Evolutionary conservation across 2,113 vertebrate species (phyloP).

Genomic region (Serinus canaria): DNA sequence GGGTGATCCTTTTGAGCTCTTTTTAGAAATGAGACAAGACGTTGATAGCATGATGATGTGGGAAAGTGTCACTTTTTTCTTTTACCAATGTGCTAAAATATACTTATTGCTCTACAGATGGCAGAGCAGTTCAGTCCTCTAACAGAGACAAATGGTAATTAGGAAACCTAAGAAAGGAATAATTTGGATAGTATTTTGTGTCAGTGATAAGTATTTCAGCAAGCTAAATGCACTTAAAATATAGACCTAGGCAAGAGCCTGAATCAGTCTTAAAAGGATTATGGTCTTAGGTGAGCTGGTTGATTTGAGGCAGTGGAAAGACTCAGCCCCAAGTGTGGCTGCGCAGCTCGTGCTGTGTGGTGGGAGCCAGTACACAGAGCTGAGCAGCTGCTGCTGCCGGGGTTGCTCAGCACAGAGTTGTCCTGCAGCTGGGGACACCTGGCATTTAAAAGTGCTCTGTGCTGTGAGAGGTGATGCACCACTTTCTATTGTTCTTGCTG

Average conservation of each 20-base stretch:
- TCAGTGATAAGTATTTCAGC: not conserved
- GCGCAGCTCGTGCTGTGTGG: accelerated
- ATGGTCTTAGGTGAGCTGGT: not conserved
- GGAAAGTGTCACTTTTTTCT: not conserved
- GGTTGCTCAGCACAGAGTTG: accelerated
- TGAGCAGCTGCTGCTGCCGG: not conserved
- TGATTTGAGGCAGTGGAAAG: not conserved
- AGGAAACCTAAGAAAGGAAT: not conserved
- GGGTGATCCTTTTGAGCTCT: not conserved
- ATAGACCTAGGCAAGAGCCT: not conserved
- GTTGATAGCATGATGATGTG: slow-evolving; percentile 9
- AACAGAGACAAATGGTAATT: not conserved
- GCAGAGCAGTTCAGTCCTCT: not conserved
- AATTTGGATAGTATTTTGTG: not conserved
- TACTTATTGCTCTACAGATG: slow-evolving; percentile 36
- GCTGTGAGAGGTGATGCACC: not conserved
- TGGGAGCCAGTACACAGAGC: not conserved
- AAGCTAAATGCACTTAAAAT: not conserved
- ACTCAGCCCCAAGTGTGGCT: accelerated
- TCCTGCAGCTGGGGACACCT: not conserved
- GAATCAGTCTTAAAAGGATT: not conserved
- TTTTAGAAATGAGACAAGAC: not conserved
- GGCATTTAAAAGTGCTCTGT: not conserved
- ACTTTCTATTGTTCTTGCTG: not conserved
- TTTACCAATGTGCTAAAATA: slow-evolving; percentile 32